These are phyloP conservation scores for Peribatodes rhomboidaria DNA, from an alignment of 2,888 invertebrate species.

Conservation along the genomic window DNA sequence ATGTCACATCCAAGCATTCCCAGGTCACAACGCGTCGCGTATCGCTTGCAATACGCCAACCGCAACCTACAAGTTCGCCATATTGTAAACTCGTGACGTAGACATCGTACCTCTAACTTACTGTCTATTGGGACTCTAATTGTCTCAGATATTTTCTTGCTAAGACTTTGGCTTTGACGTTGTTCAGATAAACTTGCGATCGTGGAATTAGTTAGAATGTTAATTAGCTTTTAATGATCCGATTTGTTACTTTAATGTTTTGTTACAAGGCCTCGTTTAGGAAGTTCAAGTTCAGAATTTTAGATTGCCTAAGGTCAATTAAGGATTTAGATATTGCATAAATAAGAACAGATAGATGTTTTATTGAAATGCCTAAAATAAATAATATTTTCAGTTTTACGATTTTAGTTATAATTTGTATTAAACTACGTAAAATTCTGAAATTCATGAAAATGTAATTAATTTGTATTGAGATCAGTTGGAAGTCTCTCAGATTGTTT, in stretches of 20 bases:
- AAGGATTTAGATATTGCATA: no score
- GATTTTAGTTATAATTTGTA: no score
- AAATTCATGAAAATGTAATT: neutral
- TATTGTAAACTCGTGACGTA: constrained; percentile 20
- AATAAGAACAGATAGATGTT: no score
- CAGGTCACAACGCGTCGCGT: constrained; percentile 18
- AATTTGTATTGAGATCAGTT: neutral
- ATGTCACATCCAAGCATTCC: constrained; percentile 19
- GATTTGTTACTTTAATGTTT: constrained; percentile 26
- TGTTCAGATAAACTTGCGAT: constrained; percentile 35
- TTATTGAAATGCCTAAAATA: no score
- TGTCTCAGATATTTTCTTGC: constrained; percentile 58
- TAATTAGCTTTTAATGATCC: constrained; percentile 32
- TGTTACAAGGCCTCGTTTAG: constrained; percentile 19
- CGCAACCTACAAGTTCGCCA: constrained; percentile 37
- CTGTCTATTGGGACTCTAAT: constrained; percentile 56
- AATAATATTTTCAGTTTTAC: no score
- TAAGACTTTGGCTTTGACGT: constrained; percentile 41
- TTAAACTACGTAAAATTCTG: no score
- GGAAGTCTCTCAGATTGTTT: neutral
- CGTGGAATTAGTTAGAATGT: constrained; percentile 31
- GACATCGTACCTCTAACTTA: constrained; percentile 40
- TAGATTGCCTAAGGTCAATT: neutral
- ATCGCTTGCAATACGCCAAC: constrained; percentile 36
- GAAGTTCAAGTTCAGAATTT: constrained; percentile 10